Evolutionary conservation across 2,113 vertebrate species (phyloP).

Genomic region (Grantiella picta): DNA sequence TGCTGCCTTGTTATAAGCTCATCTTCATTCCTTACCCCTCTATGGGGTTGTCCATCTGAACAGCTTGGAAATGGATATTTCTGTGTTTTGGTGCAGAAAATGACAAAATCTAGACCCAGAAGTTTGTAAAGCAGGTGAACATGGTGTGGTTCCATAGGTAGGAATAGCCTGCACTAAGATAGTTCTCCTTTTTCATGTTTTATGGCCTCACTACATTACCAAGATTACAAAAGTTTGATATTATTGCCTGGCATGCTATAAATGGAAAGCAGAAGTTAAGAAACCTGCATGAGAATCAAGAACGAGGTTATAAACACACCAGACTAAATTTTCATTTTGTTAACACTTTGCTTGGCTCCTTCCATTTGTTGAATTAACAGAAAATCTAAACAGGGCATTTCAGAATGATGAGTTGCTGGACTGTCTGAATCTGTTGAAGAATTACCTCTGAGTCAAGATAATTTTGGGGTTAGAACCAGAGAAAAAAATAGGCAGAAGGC

Average conservation of each 20-base stretch:
- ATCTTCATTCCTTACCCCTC: background rate
- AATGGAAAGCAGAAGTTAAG: slow-evolving; percentile 29
- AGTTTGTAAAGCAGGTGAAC: background rate
- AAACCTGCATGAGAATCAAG: background rate
- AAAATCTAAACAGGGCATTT: background rate
- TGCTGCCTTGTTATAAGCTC: background rate
- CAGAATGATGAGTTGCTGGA: background rate
- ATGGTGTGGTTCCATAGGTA: background rate
- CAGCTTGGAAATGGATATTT: background rate
- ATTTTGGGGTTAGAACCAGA: background rate
- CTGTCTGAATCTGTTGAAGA: background rate
- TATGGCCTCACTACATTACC: background rate
- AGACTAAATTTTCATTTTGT: background rate
- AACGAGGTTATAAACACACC: background rate
- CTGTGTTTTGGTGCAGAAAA: background rate
- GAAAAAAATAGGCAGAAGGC: background rate
- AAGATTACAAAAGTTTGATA: background rate
- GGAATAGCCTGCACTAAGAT: background rate
- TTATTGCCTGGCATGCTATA: background rate
- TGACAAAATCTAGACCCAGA: background rate
- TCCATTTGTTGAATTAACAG: background rate
- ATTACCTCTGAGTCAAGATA: background rate
- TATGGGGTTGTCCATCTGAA: background rate
- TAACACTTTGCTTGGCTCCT: background rate
- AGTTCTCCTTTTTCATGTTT: background rate